Evolutionary conservation across 2,797 vertebrate species (phyloP).

Genomic region (Nannoperca australis): DNA sequence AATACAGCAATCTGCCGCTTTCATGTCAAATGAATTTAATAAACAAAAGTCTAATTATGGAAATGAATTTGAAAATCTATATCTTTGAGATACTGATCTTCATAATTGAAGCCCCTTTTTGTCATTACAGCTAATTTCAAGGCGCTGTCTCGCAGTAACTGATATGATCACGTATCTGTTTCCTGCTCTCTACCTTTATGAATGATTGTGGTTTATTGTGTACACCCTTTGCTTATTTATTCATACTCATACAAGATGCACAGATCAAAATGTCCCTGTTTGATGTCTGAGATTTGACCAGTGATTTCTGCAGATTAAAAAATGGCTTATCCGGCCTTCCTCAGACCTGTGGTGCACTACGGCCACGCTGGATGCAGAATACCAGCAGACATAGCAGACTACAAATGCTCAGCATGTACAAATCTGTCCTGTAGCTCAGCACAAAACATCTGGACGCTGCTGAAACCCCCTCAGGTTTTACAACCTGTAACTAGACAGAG

Average conservation of each 20-base stretch:
- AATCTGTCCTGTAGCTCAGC: conserved; percentile 32
- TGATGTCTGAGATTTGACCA: conserved; percentile 29
- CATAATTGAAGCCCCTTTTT: neutral
- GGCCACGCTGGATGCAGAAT: neutral
- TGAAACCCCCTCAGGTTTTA: conserved; percentile 45
- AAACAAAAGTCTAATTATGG: neutral
- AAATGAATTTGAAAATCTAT: neutral
- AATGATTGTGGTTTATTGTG: neutral
- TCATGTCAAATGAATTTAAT: neutral
- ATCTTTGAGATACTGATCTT: neutral
- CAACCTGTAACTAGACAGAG: conserved; percentile 23
- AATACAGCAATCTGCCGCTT: neutral
- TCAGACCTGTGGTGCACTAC: conserved; percentile 17
- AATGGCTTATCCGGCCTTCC: conserved; percentile 20
- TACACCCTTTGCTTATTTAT: neutral
- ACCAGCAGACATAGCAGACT: conserved; percentile 16
- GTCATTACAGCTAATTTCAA: neutral
- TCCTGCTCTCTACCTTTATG: neutral
- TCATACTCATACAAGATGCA: neutral
- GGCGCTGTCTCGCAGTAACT: neutral
- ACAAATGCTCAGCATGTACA: conserved; percentile 34
- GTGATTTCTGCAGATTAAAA: conserved; percentile 52
- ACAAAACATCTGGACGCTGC: conserved; percentile 52
- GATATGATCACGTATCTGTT: neutral
- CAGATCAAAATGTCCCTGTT: conserved; percentile 19